These are phyloP conservation scores for Capreolus pygargus DNA, from an alignment of 2,113 vertebrate species.

Conservation along the genomic window DNA sequence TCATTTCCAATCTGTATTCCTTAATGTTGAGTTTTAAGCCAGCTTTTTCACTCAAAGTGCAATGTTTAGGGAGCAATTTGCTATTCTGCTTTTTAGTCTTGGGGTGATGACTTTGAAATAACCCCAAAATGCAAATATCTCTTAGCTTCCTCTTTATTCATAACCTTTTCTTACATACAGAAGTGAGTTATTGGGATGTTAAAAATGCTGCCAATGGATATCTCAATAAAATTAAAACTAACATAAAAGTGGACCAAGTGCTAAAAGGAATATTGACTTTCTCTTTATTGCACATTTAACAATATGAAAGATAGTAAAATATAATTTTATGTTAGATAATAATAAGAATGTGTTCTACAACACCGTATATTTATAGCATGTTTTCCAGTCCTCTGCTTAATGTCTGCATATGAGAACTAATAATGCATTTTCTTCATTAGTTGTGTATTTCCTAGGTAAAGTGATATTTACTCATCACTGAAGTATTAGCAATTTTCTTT, in stretches of 20 bases:
- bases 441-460: not conserved
- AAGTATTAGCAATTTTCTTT: conserved; percentile 32
- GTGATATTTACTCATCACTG: conserved; percentile 29
- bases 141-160: not conserved
- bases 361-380: not conserved
- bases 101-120: not conserved
- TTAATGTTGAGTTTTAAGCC: not conserved
- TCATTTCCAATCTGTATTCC: not conserved
- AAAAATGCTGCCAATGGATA: conserved; percentile 39
- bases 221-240: conserved; percentile 67
- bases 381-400: not conserved
- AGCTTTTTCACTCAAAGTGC: not conserved
- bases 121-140: not conserved
- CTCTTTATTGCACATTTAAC: conserved; percentile 58
- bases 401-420: conserved; percentile 36
- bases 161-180: not conserved
- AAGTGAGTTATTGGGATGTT: conserved; percentile 40
- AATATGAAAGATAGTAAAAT: conserved; percentile 60
- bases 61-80: not conserved
- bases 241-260: conserved; percentile 56
- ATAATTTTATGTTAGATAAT: conserved; percentile 63
- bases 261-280: conserved; percentile 64
- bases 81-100: not conserved
- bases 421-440: conserved; percentile 10
- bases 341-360: conserved; percentile 37